A percentile compares a stretch with the other conserved stretches of the same genome.
These are phyloP conservation scores for Drosophila parthenogenetica DNA, from an alignment of 2,888 invertebrate genomes.

Conservation along the genomic window DNA sequence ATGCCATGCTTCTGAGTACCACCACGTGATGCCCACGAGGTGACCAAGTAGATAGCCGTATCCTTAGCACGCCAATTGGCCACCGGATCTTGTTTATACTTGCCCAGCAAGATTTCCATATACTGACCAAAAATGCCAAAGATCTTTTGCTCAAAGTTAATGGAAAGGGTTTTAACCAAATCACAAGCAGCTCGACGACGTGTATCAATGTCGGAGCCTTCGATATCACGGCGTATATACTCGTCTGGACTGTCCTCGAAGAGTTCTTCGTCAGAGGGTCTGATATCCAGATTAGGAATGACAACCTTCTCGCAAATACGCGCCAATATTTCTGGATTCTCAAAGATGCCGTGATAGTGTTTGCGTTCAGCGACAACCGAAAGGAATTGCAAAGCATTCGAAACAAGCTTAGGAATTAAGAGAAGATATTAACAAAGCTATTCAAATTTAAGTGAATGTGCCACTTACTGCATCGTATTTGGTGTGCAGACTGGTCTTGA, in stretches of 20 bases:
- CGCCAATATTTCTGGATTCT: conserved; percentile 93
- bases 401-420: conserved; percentile 90
- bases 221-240: conserved; percentile 97
- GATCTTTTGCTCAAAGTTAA: conserved; percentile 94
- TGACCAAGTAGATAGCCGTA: conserved; percentile 97
- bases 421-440: neutral
- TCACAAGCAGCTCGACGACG: conserved; percentile 98
- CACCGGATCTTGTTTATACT: conserved; percentile 91
- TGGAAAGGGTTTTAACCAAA: conserved; percentile 95
- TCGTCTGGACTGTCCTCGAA: conserved; percentile 99
- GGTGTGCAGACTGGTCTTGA: conserved; percentile 92
- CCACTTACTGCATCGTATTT: conserved; percentile 95
- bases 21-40: conserved; percentile 96
- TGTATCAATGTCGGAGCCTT: conserved; percentile 99
- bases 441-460: neutral
- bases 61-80: conserved; percentile 97
- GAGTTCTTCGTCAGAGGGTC: conserved; percentile 97
- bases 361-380: conserved; percentile 96
- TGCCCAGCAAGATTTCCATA: conserved; percentile 87
- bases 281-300: conserved; percentile 98
- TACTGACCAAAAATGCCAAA: conserved; percentile 95
- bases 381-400: conserved; percentile 97
- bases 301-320: conserved; percentile 99
- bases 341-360: conserved; percentile 94
- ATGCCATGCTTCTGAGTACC: conserved; percentile 95